phyloP scores from a whole-genome alignment of 2,888 invertebrate species.

The Aphidius colemani region DNA sequence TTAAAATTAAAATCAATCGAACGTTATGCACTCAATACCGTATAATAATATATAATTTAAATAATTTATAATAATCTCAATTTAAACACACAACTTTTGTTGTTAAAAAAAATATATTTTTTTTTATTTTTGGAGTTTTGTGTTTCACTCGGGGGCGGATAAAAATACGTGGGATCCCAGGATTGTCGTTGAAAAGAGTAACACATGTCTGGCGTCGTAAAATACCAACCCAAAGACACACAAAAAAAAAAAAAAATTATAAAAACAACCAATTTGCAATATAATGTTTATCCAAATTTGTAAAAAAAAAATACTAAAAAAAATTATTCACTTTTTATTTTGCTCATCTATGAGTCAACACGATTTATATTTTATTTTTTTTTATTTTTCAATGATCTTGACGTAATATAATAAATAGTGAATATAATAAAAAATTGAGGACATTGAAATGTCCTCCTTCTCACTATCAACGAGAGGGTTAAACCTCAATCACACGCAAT shows the following conservation, averaged over 20 bases:
- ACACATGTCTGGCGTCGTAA: slow-evolving; percentile 33
- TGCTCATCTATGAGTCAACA: too few species aligned
- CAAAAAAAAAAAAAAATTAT: not conserved
- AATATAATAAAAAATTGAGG: too few species aligned
- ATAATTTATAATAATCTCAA: too few species aligned
- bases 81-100: too few species aligned
- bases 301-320: not conserved
- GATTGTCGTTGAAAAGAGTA: slow-evolving; percentile 25
- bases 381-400: too few species aligned
- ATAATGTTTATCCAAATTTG: not conserved
- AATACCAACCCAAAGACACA: slow-evolving; percentile 19
- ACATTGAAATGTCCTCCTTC: too few species aligned
- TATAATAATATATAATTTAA: too few species aligned
- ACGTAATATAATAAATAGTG: too few species aligned
- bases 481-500: too few species aligned
- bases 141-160: slow-evolving; percentile 32
- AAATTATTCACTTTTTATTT: not conserved
- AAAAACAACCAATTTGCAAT: not conserved
- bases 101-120: not conserved
- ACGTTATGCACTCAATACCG: not conserved
- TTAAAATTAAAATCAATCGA: not conserved
- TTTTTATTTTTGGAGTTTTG: not conserved
- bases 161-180: slow-evolving; percentile 37
- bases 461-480: too few species aligned
- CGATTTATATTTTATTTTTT: too few species aligned